phyloP scores from a whole-genome alignment of 2,888 invertebrate genomes.

The Phrixothrix hirtus region DNA sequence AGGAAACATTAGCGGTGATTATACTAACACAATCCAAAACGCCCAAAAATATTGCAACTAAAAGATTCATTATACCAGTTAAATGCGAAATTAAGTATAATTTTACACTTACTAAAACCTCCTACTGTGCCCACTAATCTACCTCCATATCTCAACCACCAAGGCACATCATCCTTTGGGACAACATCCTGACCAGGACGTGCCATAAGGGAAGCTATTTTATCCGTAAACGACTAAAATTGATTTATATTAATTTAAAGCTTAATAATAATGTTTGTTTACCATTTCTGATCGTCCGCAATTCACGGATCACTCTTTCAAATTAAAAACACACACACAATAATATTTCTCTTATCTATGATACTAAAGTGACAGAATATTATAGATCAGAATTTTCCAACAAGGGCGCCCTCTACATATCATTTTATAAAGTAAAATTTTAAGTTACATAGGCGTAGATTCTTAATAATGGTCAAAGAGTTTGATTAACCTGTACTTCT shows the following conservation, averaged over 20 bases:
- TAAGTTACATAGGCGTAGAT: background rate
- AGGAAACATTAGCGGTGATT: constrained; percentile 63
- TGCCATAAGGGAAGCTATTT: constrained; percentile 77
- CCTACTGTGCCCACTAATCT: constrained; percentile 82
- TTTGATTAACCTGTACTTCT: too few species aligned
- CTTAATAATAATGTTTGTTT: constrained; percentile 4
- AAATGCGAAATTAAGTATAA: constrained; percentile 13
- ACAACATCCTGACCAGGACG: constrained; percentile 78
- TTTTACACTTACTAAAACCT: constrained; percentile 72
- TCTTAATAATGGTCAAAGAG: background rate
- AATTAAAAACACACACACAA: constrained; percentile 1
- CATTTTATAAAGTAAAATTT: background rate
- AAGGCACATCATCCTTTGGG: constrained; percentile 81
- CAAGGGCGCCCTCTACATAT: background rate
- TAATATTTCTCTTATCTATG: constrained; percentile 8
- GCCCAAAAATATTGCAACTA: constrained; percentile 86
- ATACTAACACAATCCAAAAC: constrained; percentile 74
- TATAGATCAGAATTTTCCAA: background rate
- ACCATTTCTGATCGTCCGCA: constrained; percentile 7
- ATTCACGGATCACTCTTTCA: background rate
- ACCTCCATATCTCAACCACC: constrained; percentile 88
- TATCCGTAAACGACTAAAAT: constrained; percentile 74
- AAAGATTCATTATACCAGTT: too few species aligned
- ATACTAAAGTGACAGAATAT: constrained; percentile 5
- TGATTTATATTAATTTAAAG: background rate